Evolutionary conservation across 2,888 invertebrate species (phyloP).

Genomic region (Drosophila gaucha): DNA sequence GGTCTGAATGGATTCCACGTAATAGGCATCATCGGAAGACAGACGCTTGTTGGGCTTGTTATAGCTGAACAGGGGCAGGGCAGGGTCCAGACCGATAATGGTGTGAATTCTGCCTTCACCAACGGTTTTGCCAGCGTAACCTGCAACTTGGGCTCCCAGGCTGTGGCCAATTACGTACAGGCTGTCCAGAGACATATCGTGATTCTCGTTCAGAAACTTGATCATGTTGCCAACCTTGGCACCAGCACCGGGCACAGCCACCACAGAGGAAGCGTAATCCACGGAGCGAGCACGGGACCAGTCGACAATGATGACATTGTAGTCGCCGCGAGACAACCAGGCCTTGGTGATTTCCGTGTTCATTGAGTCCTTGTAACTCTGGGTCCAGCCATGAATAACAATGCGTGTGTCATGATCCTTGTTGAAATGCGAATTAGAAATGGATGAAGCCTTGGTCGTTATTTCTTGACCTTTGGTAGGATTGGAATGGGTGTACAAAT

Average conservation of each 20-base stretch:
- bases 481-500: slow-evolving; percentile 66
- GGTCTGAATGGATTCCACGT: slow-evolving; percentile 82
- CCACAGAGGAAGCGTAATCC: slow-evolving; percentile 86
- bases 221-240: slow-evolving; percentile 67
- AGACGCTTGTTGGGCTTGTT: slow-evolving; percentile 62
- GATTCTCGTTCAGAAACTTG: slow-evolving; percentile 84
- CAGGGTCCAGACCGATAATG: slow-evolving; percentile 85
- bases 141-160: slow-evolving; percentile 87
- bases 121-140: slow-evolving; percentile 86
- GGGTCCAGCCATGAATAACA: slow-evolving; percentile 86
- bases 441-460: slow-evolving; percentile 20
- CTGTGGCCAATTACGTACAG: slow-evolving; percentile 86
- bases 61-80: slow-evolving; percentile 69
- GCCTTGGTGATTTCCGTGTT: slow-evolving; percentile 81
- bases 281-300: slow-evolving; percentile 86
- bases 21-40: slow-evolving; percentile 66
- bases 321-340: slow-evolving; percentile 86
- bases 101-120: slow-evolving; percentile 86
- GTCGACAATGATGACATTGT: slow-evolving; percentile 87
- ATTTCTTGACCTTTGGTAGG: slow-evolving; percentile 46
- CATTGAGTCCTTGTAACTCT: slow-evolving; percentile 76
- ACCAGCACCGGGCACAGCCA: slow-evolving; percentile 74
- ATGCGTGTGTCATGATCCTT: slow-evolving; percentile 42
- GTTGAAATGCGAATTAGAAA: slow-evolving; percentile 42
- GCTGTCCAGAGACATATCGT: slow-evolving; percentile 85